Evolutionary conservation across 2,113 vertebrate species (phyloP).

Genomic region (Microcebus murinus): DNA sequence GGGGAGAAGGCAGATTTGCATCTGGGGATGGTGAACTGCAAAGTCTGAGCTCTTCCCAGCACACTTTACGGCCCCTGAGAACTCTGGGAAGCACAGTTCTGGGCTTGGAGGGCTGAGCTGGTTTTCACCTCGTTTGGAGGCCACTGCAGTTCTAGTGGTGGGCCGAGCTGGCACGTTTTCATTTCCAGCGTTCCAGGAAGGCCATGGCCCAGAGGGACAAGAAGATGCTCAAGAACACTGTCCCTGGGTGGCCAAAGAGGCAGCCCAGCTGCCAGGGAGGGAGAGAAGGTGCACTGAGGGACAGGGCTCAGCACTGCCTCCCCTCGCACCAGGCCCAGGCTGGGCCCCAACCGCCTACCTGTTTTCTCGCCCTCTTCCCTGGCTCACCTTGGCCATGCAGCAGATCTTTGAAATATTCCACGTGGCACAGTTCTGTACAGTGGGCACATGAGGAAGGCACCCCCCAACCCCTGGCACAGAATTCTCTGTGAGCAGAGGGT

Average conservation of each 20-base stretch:
- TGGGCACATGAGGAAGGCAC: constrained; percentile 87
- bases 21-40: not conserved
- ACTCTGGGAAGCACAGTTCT: not conserved
- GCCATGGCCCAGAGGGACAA: constrained; percentile 90
- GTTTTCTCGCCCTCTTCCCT: not conserved
- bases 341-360: not conserved
- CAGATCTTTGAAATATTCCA: constrained; percentile 91
- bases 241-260: constrained; percentile 89
- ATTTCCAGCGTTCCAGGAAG: constrained; percentile 90
- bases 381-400: constrained; percentile 88
- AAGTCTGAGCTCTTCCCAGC: not conserved
- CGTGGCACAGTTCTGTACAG: constrained; percentile 87
- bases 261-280: constrained; percentile 84
- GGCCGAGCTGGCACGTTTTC: constrained; percentile 87
- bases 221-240: constrained; percentile 90
- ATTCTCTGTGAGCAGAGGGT: constrained; percentile 80
- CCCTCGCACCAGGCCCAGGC: not conserved
- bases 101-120: not conserved
- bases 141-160: constrained; percentile 91
- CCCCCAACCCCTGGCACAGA: constrained; percentile 81
- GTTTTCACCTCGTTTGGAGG: constrained; percentile 87
- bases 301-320: too few species aligned
- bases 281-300: not conserved
- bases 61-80: not conserved
- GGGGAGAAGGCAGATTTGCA: not conserved